Percentiles rank a stretch among this genome's conserved stretches.
These are phyloP conservation scores for Neotoma lepida DNA, from an alignment of 2,113 vertebrate genomes.

Conservation along the genomic window DNA sequence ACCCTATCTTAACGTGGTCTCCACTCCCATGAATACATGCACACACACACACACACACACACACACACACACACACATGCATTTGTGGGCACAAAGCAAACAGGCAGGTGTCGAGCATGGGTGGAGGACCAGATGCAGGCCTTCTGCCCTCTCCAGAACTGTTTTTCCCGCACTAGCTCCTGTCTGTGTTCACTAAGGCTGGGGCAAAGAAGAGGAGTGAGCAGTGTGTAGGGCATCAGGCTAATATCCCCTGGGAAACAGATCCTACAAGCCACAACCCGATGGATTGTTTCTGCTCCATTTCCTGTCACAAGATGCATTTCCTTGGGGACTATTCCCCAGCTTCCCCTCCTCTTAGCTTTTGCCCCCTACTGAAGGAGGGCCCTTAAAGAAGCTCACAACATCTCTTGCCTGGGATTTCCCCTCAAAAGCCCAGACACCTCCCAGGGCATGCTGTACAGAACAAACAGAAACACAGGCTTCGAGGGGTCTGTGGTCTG, in stretches of 20 bases:
- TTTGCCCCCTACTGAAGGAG: background rate
- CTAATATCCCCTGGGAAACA: slow-evolving; percentile 2
- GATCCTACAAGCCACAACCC: slow-evolving; percentile 10
- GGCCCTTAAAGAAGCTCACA: slow-evolving; percentile 27
- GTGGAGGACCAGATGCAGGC: background rate
- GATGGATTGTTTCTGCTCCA: slow-evolving; percentile 46
- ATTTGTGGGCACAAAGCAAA: background rate
- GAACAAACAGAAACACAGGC: slow-evolving; percentile 29
- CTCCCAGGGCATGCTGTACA: background rate
- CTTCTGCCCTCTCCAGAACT: background rate
- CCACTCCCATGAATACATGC: background rate
- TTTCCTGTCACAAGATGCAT: slow-evolving; percentile 73
- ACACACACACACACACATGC: background rate
- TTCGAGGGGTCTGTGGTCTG: background rate
- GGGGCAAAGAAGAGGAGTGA: background rate
- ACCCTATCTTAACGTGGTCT: background rate
- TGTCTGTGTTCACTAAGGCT: background rate
- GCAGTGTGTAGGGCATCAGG: background rate
- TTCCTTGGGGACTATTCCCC: slow-evolving; percentile 62
- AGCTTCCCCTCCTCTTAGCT: background rate
- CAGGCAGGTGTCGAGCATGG: background rate
- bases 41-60: background rate
- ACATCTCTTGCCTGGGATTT: slow-evolving; percentile 40
- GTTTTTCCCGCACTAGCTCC: background rate
- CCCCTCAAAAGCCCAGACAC: slow-evolving; percentile 4